Base-by-base conservation (phyloP, 2,113 vertebrate genomes). In the Poeciliopsis turrubarensis region DNA sequence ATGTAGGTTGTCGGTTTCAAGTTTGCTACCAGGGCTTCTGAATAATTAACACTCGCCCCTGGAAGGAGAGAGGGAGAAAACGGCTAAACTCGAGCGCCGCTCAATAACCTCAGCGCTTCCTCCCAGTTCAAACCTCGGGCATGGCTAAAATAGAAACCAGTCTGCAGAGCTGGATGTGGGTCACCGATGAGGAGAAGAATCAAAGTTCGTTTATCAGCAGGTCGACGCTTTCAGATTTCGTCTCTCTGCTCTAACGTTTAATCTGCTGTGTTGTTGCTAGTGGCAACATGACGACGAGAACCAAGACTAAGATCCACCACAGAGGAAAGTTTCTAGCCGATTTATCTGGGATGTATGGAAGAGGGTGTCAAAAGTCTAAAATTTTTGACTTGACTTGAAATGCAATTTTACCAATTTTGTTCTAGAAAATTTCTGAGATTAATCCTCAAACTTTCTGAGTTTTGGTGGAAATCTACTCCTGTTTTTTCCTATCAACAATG, bases 1-100 rank as follows among this genome's bases (percentile, higher is more conserved):
- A 92, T 90, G 84, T 86, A 81, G 91, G 92, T 93, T 93, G 93
- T 94, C 91, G 60, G 90, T 94, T 94, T 94, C 93, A 92, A 87
- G 91, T 93, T 87, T 89, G 87, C 90, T 84, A 88, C 82, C 87
- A 73, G 77, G 76, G 87, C 85, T 87, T 86, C 85, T 93, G 90
- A 91, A 94, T 93, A 93, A 94, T 94, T 92, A 79, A 92, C 70
- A 69, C 65, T 78, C 81, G 68, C 75, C 80, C 87, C 22, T 0
- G 82, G 80, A 81, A 90, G 75, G 78, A 85, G 78, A 72, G 34
- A 37, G 34, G 10, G 34, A 37, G 34, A 37, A 37, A 37, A 37
- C 11, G 34, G 2, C 10, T 37, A 37, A 37, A 37, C 10, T 37
- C 2, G 2, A 37, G 34, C 34, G 10, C 34, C 11, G 10, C 34